phyloP scores from a whole-genome alignment of 92 coral and sea anemone genomes.

The Zoanthus sansibaricus region DNA sequence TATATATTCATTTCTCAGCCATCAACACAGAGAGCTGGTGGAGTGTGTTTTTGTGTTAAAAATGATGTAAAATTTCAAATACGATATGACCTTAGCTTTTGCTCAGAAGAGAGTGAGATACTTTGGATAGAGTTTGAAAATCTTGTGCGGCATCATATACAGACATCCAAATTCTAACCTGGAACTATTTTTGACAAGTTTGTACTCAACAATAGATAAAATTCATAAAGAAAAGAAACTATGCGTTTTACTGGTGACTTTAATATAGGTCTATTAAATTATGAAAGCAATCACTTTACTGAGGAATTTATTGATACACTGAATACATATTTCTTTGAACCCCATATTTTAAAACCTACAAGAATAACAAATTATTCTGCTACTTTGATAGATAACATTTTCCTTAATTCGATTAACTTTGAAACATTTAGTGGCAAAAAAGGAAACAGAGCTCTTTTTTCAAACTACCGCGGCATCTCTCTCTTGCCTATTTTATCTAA shows the following conservation, averaged over 20 bases:
- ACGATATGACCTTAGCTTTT: conserved; percentile 30
- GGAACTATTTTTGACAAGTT: conserved; percentile 22
- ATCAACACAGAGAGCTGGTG: conserved; percentile 54
- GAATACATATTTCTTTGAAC: background rate
- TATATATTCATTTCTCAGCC: conserved; percentile 61
- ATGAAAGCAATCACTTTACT: background rate
- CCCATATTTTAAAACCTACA: background rate
- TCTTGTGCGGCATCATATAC: conserved; percentile 28
- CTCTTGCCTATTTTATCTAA: no score
- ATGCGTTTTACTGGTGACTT: no score
- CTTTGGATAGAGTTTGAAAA: conserved; percentile 27
- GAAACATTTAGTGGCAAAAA: background rate
- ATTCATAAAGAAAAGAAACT: conserved; percentile 2
- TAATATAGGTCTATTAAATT: background rate
- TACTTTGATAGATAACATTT: conserved; percentile 7
- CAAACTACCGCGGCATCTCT: no score
- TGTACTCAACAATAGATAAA: conserved; percentile 14
- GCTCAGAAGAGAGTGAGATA: conserved; percentile 15
- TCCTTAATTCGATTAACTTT: conserved; percentile 35
- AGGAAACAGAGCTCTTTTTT: no score
- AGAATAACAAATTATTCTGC: no score
- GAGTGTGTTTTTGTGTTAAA: conserved; percentile 53
- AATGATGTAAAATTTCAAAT: conserved; percentile 28
- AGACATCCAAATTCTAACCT: conserved; percentile 47
- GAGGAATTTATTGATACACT: background rate